Conservation (phyloP, 2,113 vertebrate species). For the Notiomystis cincta region DNA sequence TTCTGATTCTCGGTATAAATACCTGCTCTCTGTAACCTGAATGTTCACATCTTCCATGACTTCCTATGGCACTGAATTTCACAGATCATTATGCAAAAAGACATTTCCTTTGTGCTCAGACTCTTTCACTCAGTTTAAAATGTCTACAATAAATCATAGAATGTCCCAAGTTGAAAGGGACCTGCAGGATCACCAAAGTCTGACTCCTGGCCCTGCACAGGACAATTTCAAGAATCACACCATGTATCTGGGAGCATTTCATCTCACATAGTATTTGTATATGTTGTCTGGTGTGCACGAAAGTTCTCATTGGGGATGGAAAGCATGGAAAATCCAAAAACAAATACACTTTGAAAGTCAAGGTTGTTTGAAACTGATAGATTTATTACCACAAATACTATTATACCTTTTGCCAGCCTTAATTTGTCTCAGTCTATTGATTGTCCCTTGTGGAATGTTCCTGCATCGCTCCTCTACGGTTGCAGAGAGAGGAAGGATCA, state of each 20-base stretch:
- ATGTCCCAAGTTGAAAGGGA: neutral
- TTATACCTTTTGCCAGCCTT: neutral
- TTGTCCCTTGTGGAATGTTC: neutral
- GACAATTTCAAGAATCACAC: neutral
- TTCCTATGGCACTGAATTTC: neutral
- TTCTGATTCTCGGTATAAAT: neutral
- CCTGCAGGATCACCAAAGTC: neutral
- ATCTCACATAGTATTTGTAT: neutral
- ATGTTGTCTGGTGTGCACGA: neutral
- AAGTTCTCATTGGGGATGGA: neutral
- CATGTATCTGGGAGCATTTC: neutral
- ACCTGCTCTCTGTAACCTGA: neutral
- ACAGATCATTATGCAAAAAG: neutral
- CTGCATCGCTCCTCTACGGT: accelerated
- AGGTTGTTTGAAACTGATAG: neutral
- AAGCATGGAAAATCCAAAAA: neutral
- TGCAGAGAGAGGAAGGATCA: neutral
- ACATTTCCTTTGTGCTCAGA: neutral
- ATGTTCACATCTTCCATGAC: neutral
- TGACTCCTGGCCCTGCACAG: neutral
- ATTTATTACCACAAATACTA: neutral
- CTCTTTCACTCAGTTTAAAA: neutral
- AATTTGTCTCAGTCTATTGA: conserved; percentile 9
- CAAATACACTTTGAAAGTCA: neutral
- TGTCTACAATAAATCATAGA: neutral